A percentile compares a stretch with the other conserved stretches of the same genome.
phyloP scores from a whole-genome alignment of 1,140 invertebrate species.

The Pachyrhynchus sulphureomaculatus region DNA sequence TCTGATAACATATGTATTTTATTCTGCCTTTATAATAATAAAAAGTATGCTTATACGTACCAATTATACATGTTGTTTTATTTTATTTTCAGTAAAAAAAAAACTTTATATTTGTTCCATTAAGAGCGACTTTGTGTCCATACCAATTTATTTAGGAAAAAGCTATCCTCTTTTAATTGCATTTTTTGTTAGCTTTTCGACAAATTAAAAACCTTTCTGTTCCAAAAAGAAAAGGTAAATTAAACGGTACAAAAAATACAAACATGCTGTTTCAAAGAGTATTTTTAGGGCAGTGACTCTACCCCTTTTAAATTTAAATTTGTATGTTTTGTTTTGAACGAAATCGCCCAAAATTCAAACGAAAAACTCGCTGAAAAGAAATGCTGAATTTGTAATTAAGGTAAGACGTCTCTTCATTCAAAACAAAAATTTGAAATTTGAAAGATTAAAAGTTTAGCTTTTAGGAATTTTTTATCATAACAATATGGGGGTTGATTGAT shows the following conservation, averaged over 20 bases:
- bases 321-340: not conserved
- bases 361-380: not conserved
- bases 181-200: slow-evolving; percentile 4
- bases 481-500: too few relatives aligned
- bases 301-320: slow-evolving; percentile 4
- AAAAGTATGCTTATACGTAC: too few relatives aligned
- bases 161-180: slow-evolving; percentile 1
- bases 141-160: not conserved
- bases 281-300: not conserved
- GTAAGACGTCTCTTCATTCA: too few relatives aligned
- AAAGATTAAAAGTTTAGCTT: too few relatives aligned
- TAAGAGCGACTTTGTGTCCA: not conserved
- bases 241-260: not conserved
- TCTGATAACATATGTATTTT: too few relatives aligned
- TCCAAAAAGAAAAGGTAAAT: not conserved
- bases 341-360: not conserved
- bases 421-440: too few relatives aligned
- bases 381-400: too few relatives aligned
- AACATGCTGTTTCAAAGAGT: not conserved
- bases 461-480: too few relatives aligned
- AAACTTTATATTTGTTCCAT: too few relatives aligned
- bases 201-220: slow-evolving; percentile 2
- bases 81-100: too few relatives aligned
- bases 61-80: too few relatives aligned
- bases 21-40: too few relatives aligned